Percentiles rank a stretch among this genome's conserved stretches.
Evolutionary conservation across 1,140 invertebrate genomes (phyloP).

Genomic region (Cyclina sinensis): DNA sequence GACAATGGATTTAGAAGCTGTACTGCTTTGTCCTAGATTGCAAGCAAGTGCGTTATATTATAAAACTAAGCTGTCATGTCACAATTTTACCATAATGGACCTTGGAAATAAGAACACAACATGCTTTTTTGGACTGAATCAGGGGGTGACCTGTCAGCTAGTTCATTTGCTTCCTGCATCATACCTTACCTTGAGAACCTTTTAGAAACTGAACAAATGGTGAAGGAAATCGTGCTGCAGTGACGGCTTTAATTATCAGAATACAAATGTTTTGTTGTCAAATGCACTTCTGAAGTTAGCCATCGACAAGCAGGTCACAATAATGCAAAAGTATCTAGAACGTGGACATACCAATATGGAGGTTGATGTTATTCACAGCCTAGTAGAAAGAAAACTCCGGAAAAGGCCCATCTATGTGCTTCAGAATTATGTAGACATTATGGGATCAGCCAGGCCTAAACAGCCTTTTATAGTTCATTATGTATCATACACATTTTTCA

Average conservation of each 20-base stretch:
- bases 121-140: conserved; percentile 85
- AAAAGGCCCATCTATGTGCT: conserved; percentile 50
- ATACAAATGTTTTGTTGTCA: conserved; percentile 79
- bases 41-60: not conserved
- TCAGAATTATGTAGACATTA: conserved; percentile 49
- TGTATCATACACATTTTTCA: too few relatives aligned
- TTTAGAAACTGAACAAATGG: not conserved
- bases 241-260: conserved; percentile 84
- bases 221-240: conserved; percentile 72
- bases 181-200: conserved; percentile 78
- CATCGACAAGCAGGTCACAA: conserved; percentile 74
- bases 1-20: not conserved
- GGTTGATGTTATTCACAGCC: conserved; percentile 83
- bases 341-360: conserved; percentile 87
- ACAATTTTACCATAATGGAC: not conserved
- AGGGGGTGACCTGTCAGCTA: conserved; percentile 83
- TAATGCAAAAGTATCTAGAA: conserved; percentile 86
- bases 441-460: conserved; percentile 12
- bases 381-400: conserved; percentile 51
- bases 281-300: conserved; percentile 82
- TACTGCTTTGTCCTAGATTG: not conserved
- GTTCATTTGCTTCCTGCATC: conserved; percentile 85
- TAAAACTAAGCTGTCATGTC: not conserved
- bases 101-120: not conserved
- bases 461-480: not conserved